These are phyloP conservation scores for Brevimyrus niger DNA, from an alignment of 2,113 vertebrate genomes.

Conservation along the genomic window DNA sequence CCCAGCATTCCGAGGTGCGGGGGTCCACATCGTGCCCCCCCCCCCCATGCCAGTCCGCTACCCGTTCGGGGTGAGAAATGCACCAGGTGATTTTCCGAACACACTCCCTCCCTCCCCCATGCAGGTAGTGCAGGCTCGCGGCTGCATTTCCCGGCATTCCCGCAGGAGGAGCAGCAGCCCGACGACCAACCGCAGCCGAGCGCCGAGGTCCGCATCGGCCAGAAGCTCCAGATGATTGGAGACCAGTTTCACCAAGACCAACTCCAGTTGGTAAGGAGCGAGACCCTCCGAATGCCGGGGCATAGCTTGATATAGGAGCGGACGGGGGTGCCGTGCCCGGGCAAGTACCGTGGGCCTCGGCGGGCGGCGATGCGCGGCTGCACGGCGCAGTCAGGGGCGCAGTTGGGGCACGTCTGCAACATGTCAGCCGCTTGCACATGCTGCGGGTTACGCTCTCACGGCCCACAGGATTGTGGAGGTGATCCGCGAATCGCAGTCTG, in stretches of 20 bases:
- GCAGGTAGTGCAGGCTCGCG: slow-evolving; percentile 65
- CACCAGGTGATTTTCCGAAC: not conserved
- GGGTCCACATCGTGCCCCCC: not conserved
- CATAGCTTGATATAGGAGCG: not conserved
- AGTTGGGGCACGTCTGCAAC: not conserved
- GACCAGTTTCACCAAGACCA: slow-evolving; percentile 69
- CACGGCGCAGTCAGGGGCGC: not conserved
- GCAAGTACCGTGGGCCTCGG: not conserved
- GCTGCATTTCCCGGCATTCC: slow-evolving; percentile 54
- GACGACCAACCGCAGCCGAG: slow-evolving; percentile 45
- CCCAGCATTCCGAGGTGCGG: not conserved
- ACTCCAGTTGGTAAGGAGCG: slow-evolving; percentile 56
- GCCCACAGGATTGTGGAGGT: not conserved
- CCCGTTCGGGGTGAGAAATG: not conserved
- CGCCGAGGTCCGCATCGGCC: slow-evolving; percentile 59
- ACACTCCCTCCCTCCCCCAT: slow-evolving; percentile 6
- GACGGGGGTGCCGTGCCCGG: not conserved
- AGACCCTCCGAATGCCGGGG: not conserved
- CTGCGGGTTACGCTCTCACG: not conserved
- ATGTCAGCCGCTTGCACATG: not conserved
- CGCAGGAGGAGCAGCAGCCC: slow-evolving; percentile 27
- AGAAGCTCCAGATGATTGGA: slow-evolving; percentile 68
- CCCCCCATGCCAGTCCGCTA: not conserved
- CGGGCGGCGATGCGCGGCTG: not conserved
- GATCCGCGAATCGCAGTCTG: not conserved